Base-by-base conservation (phyloP, 2,888 invertebrate genomes). In the Apomyelois bistriatella region DNA sequence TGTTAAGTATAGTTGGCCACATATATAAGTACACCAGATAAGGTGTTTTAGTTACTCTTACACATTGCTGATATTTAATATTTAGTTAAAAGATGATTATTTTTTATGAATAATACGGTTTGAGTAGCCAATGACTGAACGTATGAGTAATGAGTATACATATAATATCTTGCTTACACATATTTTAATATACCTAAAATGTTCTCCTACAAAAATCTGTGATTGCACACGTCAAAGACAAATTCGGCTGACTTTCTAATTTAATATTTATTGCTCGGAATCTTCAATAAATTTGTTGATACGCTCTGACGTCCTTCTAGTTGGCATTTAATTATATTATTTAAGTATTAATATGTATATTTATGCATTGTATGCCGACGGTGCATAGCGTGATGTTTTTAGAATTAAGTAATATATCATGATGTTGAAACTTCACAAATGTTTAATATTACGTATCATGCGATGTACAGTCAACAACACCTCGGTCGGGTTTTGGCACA, bases 281-380 rank as follows among this genome's bases (percentile, higher is more conserved):
- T 15, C 16, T 16, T 32, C 46, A 32, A 5, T 32, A 6, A 7
- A 30, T 30, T 12, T 32, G 46, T 46, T 15, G 32, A 46, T 35
- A 12, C 13, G 32, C 15, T 10, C 9, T 48, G 55, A 55, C 60
- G 46, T 46, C 46, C 61, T 56, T 32, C 46, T 72, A 70, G 72
- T 64, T 68, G 70, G 79, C 79, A 79, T 79, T 79, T 79, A 79
- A 73, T 66, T 70, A 58, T 62, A 62, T n/a, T 64, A 61, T 61
- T 36, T 48, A 48, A 55, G 53, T 64, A 58, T 61, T 60, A 58
- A 54, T 65, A 64, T 65, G 66, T 50, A 52, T 68, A 57, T 72
- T 63, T 69, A 61, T 64, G 58, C n/a, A n/a, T 66, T 58, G 42
- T 56, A 56, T 54, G 59, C 58, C 51, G 15, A 28, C 58, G 58